phyloP scores from a whole-genome alignment of 2,888 invertebrate species.

The Morpho deidamia region DNA sequence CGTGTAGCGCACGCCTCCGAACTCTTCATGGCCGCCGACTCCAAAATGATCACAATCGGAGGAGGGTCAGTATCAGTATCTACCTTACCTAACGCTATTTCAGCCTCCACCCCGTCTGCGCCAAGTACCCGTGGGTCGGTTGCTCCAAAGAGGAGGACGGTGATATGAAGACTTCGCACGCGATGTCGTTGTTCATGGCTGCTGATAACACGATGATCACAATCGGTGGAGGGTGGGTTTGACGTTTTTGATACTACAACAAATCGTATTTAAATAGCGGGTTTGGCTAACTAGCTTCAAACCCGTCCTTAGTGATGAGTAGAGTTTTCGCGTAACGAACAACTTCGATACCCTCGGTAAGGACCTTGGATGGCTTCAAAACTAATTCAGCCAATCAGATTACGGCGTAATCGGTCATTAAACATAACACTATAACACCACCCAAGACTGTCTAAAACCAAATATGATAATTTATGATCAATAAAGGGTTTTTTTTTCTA shows the following conservation, averaged over 20 bases:
- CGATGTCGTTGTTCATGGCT: constrained; percentile 95
- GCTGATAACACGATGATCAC: constrained; percentile 95
- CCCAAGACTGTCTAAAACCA: too few species aligned
- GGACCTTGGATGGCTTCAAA: too few species aligned
- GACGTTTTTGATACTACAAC: neutral
- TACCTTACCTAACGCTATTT: neutral
- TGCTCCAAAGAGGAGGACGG: constrained; percentile 80
- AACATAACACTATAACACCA: too few species aligned
- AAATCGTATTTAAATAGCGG: neutral
- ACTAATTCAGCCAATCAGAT: too few species aligned
- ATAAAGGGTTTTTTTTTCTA: too few species aligned
- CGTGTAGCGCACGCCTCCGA: constrained; percentile 90
- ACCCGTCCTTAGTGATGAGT: too few species aligned
- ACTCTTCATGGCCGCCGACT: constrained; percentile 97
- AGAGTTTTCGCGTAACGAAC: too few species aligned
- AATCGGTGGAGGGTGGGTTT: constrained; percentile 94
- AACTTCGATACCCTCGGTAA: too few species aligned
- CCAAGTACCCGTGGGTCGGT: constrained; percentile 96
- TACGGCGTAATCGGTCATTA: too few species aligned
- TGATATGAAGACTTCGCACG: constrained; percentile 73
- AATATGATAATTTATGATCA: too few species aligned
- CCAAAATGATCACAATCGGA: constrained; percentile 96
- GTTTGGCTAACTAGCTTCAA: too few species aligned
- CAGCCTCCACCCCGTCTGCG: constrained; percentile 86
- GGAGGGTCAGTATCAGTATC: constrained; percentile 86